Percentiles rank a stretch among this genome's conserved stretches.
These are phyloP conservation scores for Hemicentrotus pulcherrimus DNA, from an alignment of 35 echinoderm and acorn worm genomes.

Conservation along the genomic window DNA sequence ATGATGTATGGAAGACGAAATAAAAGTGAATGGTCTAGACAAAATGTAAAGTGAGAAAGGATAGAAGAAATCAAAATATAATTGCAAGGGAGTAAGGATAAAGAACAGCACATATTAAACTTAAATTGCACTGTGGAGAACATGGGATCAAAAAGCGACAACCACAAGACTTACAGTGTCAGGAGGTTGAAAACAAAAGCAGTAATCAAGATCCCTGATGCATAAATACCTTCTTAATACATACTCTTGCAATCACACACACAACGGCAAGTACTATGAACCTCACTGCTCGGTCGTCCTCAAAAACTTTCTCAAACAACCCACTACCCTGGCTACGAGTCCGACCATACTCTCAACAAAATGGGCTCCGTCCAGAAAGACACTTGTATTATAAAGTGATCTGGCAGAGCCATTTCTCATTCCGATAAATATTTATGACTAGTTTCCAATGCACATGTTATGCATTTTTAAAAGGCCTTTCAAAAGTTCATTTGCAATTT, in stretches of 20 bases:
- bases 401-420: not conserved
- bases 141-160: too few relatives aligned
- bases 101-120: too few relatives aligned
- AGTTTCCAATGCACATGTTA: slow-evolving; percentile 41
- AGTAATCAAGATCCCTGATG: not conserved
- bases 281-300: not conserved
- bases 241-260: not conserved
- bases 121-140: too few relatives aligned
- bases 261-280: not conserved
- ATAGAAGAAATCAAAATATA: too few relatives aligned
- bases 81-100: too few relatives aligned
- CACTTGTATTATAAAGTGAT: not conserved
- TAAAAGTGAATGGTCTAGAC: too few relatives aligned
- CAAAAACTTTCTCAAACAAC: not conserved
- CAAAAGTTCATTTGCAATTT: slow-evolving; percentile 3
- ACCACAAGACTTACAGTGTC: too few relatives aligned
- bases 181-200: not conserved
- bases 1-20: too few relatives aligned
- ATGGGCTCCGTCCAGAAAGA: not conserved
- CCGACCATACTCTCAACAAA: not conserved
- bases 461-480: slow-evolving; percentile 24
- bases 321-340: not conserved
- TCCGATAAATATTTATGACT: slow-evolving; percentile 42
- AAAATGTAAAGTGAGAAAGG: too few relatives aligned
- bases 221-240: not conserved